Conservation (phyloP, 2,888 invertebrate genomes). For the Monopis laevigella region DNA sequence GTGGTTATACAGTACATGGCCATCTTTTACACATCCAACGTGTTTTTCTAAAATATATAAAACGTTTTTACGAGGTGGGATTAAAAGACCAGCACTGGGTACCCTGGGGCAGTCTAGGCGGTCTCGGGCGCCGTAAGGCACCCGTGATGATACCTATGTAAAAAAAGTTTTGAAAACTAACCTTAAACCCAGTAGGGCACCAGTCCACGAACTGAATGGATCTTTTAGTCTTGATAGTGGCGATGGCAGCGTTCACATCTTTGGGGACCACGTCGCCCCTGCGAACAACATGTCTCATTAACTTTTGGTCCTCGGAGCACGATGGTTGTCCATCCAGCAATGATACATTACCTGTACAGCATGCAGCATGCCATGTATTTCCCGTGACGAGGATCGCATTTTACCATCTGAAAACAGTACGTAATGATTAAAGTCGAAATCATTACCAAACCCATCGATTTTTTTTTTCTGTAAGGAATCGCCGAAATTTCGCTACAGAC, state of each 20-base stretch:
- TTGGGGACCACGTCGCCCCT: constrained; percentile 94
- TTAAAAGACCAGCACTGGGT: too few relatives aligned
- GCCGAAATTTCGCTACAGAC: too few relatives aligned
- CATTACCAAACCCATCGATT: too few relatives aligned
- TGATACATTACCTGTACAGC: constrained; percentile 72
- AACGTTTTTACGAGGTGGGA: too few relatives aligned
- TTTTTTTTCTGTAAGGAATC: too few relatives aligned
- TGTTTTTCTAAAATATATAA: too few relatives aligned
- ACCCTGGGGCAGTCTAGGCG: too few relatives aligned
- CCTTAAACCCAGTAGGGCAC: constrained; percentile 84
- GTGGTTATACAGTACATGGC: too few relatives aligned
- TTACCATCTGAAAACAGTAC: constrained; percentile 78
- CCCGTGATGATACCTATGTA: too few relatives aligned
- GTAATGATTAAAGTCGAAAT: not conserved
- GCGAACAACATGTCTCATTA: constrained; percentile 22
- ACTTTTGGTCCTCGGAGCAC: not conserved
- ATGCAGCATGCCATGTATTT: constrained; percentile 96
- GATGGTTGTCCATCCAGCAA: not conserved
- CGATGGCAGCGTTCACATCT: constrained; percentile 92
- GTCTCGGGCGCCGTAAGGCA: too few relatives aligned
- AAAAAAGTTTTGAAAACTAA: too few relatives aligned
- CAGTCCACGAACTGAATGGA: constrained; percentile 91
- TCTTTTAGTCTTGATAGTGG: constrained; percentile 94
- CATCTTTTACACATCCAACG: too few relatives aligned
- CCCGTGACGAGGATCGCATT: constrained; percentile 90